A percentile compares a stretch with the other conserved stretches of the same genome.
phyloP scores from a whole-genome alignment of 1,140 invertebrate species.

The Drosophila nebulosa region DNA sequence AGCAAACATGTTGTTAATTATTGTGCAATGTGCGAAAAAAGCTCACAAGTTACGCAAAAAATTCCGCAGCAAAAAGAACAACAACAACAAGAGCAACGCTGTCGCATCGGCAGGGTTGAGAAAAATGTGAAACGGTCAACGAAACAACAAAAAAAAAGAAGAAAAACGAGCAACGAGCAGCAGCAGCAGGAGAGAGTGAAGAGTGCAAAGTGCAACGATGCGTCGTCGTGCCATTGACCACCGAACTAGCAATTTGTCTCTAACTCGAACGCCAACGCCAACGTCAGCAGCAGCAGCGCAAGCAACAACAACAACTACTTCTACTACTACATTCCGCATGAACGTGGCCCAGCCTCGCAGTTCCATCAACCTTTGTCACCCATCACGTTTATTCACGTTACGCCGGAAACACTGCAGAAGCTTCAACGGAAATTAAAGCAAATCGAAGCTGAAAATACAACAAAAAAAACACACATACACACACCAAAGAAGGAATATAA shows the following conservation, averaged over 20 bases:
- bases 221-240: slow-evolving; percentile 57
- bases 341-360: slow-evolving; percentile 15
- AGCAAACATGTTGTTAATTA: slow-evolving; percentile 50
- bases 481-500: slow-evolving; percentile 4
- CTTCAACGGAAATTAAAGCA: slow-evolving; percentile 66
- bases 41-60: slow-evolving; percentile 73
- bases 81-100: slow-evolving; percentile 17
- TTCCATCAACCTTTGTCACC: slow-evolving; percentile 23
- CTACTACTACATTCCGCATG: slow-evolving; percentile 7
- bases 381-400: slow-evolving; percentile 2
- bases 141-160: slow-evolving; percentile 11
- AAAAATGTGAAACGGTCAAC: slow-evolving; percentile 64
- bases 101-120: slow-evolving; percentile 31
- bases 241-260: slow-evolving; percentile 68
- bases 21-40: slow-evolving; percentile 56
- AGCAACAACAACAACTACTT: slow-evolving; percentile 18
- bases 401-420: slow-evolving; percentile 44
- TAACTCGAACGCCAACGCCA: slow-evolving; percentile 37
- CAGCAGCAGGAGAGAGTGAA: slow-evolving; percentile 9
- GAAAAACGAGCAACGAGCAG: slow-evolving; percentile 38
- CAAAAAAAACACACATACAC: too few species aligned
- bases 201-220: slow-evolving; percentile 55
- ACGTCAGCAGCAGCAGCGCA: slow-evolving; percentile 10
- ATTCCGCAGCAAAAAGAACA: slow-evolving; percentile 53
- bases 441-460: slow-evolving; percentile 50